Evolutionary conservation across 2,113 vertebrate species (phyloP).

Genomic region (Oryzias celebensis): DNA sequence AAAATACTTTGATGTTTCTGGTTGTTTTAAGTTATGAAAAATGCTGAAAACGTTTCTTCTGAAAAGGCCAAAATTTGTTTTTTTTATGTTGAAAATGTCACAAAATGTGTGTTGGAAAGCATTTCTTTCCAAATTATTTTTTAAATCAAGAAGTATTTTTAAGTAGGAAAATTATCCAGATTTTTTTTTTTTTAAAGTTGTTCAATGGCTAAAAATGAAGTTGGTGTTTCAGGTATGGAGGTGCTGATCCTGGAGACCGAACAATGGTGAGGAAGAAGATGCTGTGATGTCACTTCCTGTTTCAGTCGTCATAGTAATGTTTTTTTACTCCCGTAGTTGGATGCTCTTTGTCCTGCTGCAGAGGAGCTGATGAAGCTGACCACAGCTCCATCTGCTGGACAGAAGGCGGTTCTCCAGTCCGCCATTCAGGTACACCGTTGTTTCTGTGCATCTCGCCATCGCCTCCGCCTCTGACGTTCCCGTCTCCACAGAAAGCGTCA

Average conservation of each 20-base stretch:
- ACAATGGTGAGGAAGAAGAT: conserved; percentile 58
- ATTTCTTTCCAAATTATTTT: too few relatives aligned
- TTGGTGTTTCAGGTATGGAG: conserved; percentile 56
- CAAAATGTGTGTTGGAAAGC: too few relatives aligned
- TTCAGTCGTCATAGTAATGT: not conserved
- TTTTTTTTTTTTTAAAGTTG: too few relatives aligned
- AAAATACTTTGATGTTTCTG: too few relatives aligned
- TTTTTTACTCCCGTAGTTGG: conserved; percentile 76
- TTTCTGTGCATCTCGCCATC: not conserved
- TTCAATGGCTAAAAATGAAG: too few relatives aligned
- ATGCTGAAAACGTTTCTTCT: too few relatives aligned
- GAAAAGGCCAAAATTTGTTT: too few relatives aligned
- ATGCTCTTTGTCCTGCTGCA: conserved; percentile 86
- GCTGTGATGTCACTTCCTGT: not conserved
- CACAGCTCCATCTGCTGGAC: conserved; percentile 56
- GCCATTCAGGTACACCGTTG: conserved; percentile 79
- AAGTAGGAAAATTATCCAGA: too few relatives aligned
- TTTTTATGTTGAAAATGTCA: too few relatives aligned
- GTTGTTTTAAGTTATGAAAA: too few relatives aligned
- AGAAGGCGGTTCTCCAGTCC: conserved; percentile 69
- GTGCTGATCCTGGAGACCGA: conserved; percentile 67
- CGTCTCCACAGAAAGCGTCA: conserved; percentile 70
- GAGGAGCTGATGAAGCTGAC: conserved; percentile 80
- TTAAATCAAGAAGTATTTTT: too few relatives aligned
- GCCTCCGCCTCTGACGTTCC: not conserved